Evolutionary conservation across 2,797 vertebrate genomes (phyloP), one percentile per base, ranked within the genome.

Genomic region (Nasua narica): DNA sequence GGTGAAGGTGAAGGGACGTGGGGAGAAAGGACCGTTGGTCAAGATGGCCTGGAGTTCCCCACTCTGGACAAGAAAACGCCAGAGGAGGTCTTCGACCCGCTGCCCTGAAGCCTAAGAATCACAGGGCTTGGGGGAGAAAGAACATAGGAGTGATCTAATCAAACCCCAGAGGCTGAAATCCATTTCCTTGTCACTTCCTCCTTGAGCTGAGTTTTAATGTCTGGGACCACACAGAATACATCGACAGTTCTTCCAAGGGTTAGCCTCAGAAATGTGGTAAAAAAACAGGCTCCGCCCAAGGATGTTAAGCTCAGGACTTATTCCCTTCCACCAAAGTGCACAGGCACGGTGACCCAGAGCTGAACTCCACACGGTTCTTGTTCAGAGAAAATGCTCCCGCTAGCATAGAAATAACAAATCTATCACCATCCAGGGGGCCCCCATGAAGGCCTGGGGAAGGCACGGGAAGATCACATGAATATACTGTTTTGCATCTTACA

Each of bases 131-230:
- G 50, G 70, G 16, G 25, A 60, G 15, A 48, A 54, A 25, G 60
- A 76, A 60, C 10, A 19, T 16, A n/a, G 15, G 21, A 21, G 32
- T 25, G 14, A 65, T 46, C 35, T 15, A 29, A 37, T 54, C 46
- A 48, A 27, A 77, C 16, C 52, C 25, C 27, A 48, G 74, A 54
- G n/a, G 29, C 77, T 84, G 29, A 90, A 37, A 56, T 52, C 15
- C 2, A 19, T 46, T 69, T n/a, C 62, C 27, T 7, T 23, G 60
- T 48, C 32, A 10, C 32, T 72, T 74, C 40, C 32, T 52, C 65
- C 70, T 37, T 43, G 27, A 56, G 37, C 48, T 56, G 81, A 93
- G 85, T 13, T 84, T 89, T 77, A 48, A 86, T 81, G 54, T 25
- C 67, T 23, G 27, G 21, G n/a, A 70, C 56, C 52, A 82, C 54